A percentile compares a stretch with the other conserved stretches of the same genome.
Evolutionary conservation across 2,888 invertebrate species (phyloP).

Genomic region (Noctua janthe): DNA sequence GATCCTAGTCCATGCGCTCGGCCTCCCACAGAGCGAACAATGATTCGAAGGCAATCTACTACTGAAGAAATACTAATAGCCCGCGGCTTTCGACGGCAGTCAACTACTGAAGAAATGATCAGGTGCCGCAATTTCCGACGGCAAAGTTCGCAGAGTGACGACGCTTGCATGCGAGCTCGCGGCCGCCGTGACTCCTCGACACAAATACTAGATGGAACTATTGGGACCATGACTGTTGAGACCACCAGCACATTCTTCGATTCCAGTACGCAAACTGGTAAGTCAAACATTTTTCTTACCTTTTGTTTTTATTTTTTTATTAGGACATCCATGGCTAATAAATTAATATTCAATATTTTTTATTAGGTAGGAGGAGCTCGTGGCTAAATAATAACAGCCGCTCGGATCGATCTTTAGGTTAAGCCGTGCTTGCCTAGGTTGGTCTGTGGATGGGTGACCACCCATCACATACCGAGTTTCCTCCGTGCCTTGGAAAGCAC

Average conservation of each 20-base stretch:
- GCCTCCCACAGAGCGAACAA: slow-evolving; percentile 91
- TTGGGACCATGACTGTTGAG: slow-evolving; percentile 98
- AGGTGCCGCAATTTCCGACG: slow-evolving; percentile 97
- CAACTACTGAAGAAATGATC: slow-evolving; percentile 98
- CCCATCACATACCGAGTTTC: too few species aligned
- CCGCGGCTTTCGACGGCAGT: slow-evolving; percentile 96
- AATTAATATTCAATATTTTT: neutral
- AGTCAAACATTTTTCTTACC: slow-evolving; percentile 79
- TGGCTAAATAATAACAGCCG: too few species aligned
- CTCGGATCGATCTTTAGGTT: too few species aligned
- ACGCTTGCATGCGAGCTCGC: slow-evolving; percentile 92
- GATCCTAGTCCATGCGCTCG: slow-evolving; percentile 95
- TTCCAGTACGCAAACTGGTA: slow-evolving; percentile 97
- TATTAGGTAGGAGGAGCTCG: neutral
- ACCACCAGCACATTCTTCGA: slow-evolving; percentile 98
- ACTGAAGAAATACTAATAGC: slow-evolving; percentile 98
- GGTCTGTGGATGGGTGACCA: too few species aligned
- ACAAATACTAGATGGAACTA: slow-evolving; percentile 97
- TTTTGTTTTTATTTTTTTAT: neutral
- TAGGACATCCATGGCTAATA: neutral
- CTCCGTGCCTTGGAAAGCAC: too few species aligned
- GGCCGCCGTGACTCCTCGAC: slow-evolving; percentile 96
- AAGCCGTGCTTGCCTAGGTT: too few species aligned
- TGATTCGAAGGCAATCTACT: slow-evolving; percentile 96
- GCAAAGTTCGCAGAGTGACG: slow-evolving; percentile 97